Conservation (phyloP, 2,113 vertebrate species). For the Sebastes fasciatus region DNA sequence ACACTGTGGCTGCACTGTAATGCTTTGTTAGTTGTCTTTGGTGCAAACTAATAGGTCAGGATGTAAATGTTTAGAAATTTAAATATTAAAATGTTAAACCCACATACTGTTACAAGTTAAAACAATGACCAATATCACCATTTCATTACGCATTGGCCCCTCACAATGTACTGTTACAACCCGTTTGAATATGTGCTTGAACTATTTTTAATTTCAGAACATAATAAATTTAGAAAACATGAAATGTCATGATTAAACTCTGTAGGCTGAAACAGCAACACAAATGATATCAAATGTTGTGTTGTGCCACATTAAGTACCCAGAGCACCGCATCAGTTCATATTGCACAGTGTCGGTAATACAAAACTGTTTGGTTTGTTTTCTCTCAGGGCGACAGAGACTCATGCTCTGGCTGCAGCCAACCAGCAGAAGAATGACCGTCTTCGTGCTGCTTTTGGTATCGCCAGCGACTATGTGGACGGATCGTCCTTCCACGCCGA, state of each 20-base stretch:
- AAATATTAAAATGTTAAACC: neutral
- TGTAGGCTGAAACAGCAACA: neutral
- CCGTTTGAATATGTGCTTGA: neutral
- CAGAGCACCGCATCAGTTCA: neutral
- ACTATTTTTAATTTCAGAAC: neutral
- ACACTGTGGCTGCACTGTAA: neutral
- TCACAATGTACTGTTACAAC: no score
- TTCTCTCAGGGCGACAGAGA: conserved; percentile 87
- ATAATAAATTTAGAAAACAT: neutral
- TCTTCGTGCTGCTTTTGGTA: conserved; percentile 91
- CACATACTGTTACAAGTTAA: neutral
- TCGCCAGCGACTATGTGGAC: conserved; percentile 91
- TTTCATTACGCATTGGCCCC: neutral
- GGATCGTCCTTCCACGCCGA: conserved; percentile 94
- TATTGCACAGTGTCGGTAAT: neutral
- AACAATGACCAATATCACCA: neutral
- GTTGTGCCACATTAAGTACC: neutral
- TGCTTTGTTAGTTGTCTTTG: neutral
- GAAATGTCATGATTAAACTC: neutral
- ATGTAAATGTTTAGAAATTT: neutral
- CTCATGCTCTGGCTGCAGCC: conserved; percentile 92
- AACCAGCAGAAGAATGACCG: conserved; percentile 94
- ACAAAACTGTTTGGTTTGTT: neutral
- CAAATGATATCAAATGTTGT: neutral
- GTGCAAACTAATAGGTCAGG: neutral